phyloP scores from a whole-genome alignment of 2,888 invertebrate genomes.

The Polymixis flavicincta region DNA sequence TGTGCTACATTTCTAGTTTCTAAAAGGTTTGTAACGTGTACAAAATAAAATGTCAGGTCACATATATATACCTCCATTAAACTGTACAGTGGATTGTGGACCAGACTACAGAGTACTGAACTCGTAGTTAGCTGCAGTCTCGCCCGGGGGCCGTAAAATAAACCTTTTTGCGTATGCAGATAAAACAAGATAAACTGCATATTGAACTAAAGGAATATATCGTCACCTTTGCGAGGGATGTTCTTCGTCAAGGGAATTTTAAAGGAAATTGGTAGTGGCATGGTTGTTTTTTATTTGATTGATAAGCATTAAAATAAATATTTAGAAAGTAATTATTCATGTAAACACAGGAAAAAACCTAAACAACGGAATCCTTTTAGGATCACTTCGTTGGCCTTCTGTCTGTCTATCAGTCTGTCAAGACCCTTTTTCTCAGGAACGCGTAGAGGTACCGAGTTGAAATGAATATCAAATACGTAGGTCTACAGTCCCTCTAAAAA shows the following conservation, averaged over 20 bases:
- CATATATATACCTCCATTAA: constrained; percentile 46
- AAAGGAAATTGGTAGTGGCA: not conserved
- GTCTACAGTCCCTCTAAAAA: too few relatives aligned
- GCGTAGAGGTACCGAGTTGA: too few relatives aligned
- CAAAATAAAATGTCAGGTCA: constrained; percentile 53
- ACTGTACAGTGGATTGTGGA: constrained; percentile 23
- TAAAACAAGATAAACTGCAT: constrained; percentile 55
- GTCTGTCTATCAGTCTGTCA: too few relatives aligned
- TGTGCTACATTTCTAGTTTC: constrained; percentile 41
- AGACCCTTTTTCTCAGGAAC: too few relatives aligned
- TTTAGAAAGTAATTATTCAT: not conserved
- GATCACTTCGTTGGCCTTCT: too few relatives aligned
- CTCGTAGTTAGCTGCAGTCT: constrained; percentile 32
- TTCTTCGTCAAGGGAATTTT: constrained; percentile 9
- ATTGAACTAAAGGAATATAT: constrained; percentile 42
- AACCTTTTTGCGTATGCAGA: constrained; percentile 42
- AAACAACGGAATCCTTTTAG: too few relatives aligned
- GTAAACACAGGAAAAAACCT: too few relatives aligned
- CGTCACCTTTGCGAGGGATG: not conserved
- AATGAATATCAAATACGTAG: too few relatives aligned
- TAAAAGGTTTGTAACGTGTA: constrained; percentile 55
- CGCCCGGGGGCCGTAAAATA: constrained; percentile 34
- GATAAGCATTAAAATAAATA: not conserved
- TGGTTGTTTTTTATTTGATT: constrained; percentile 26
- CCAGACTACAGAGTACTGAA: constrained; percentile 13